A percentile compares a stretch with the other conserved stretches of the same genome.
Conservation (phyloP, 2,113 vertebrate species). For the Chloropsis cyanopogon region DNA sequence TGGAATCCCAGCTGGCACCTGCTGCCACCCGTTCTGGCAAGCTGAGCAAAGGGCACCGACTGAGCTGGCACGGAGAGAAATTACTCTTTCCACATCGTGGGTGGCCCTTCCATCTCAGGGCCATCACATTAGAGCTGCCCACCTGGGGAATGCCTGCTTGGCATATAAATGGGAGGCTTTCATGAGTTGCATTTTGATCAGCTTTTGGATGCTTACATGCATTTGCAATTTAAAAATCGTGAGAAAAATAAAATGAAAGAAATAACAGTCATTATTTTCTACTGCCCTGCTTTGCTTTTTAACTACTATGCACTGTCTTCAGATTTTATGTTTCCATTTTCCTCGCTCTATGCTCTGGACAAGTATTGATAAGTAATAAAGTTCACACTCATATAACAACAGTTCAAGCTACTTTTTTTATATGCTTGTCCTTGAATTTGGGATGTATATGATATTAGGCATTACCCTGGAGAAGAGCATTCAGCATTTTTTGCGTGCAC, state of each 20-base stretch:
- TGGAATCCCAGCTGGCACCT: not conserved
- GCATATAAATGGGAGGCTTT: not conserved
- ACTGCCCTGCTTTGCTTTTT: not conserved
- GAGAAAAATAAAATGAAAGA: not conserved
- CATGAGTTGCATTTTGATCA: not conserved
- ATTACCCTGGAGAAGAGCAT: not conserved
- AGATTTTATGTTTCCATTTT: not conserved
- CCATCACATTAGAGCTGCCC: not conserved
- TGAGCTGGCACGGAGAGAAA: not conserved
- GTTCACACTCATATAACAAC: not conserved
- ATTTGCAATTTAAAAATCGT: not conserved
- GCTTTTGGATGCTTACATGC: not conserved
- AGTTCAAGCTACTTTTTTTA: not conserved
- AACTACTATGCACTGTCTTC: not conserved
- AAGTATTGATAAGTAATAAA: not conserved
- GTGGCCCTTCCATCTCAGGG: not conserved
- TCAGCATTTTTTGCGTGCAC: not conserved
- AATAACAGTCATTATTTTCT: not conserved
- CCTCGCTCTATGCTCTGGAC: not conserved
- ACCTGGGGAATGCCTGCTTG: not conserved
- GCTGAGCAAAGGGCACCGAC: not conserved
- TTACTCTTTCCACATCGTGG: not conserved
- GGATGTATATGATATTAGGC: not conserved
- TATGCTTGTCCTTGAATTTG: not conserved
- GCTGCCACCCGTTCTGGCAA: not conserved